Evolutionary conservation across 2,888 invertebrate species (phyloP).

Genomic region (Polymixis lichenea): DNA sequence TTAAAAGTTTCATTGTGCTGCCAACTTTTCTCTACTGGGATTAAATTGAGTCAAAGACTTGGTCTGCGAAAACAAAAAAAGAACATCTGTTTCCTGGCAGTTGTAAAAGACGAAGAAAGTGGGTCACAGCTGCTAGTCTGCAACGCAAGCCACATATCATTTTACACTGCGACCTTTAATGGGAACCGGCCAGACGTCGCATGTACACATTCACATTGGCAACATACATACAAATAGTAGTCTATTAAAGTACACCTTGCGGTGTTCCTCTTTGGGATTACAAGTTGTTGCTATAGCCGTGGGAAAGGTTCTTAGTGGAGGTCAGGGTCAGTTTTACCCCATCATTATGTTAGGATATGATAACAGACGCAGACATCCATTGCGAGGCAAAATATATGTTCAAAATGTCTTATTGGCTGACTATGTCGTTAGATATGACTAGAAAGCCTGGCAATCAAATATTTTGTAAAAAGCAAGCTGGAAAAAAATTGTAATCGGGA

Average conservation of each 20-base stretch:
- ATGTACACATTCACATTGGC: conserved; percentile 29
- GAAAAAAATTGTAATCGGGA: no score
- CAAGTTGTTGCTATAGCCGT: conserved; percentile 6
- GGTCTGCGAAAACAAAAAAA: conserved; percentile 24
- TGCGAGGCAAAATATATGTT: not conserved
- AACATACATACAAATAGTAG: conserved; percentile 2
- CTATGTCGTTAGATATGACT: not conserved
- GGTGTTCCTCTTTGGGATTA: conserved; percentile 3
- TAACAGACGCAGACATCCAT: not conserved
- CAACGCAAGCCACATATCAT: conserved; percentile 46
- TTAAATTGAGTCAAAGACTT: conserved; percentile 6
- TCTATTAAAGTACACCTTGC: conserved; percentile 38
- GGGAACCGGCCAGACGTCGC: conserved; percentile 52
- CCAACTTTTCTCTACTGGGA: not conserved
- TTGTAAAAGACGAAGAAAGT: conserved; percentile 61
- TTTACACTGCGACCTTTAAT: conserved; percentile 62
- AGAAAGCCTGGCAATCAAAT: not conserved
- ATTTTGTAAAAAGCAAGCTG: not conserved
- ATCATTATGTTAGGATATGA: not conserved
- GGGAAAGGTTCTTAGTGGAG: conserved; percentile 3
- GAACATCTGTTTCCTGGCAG: conserved; percentile 45
- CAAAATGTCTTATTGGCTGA: not conserved
- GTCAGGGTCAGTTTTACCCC: conserved; percentile 25
- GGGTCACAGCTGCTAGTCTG: conserved; percentile 58
- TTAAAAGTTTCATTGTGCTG: conserved; percentile 13